Conservation (phyloP, 92 coral and sea anemone species). For the Actinostola sp. region DNA sequence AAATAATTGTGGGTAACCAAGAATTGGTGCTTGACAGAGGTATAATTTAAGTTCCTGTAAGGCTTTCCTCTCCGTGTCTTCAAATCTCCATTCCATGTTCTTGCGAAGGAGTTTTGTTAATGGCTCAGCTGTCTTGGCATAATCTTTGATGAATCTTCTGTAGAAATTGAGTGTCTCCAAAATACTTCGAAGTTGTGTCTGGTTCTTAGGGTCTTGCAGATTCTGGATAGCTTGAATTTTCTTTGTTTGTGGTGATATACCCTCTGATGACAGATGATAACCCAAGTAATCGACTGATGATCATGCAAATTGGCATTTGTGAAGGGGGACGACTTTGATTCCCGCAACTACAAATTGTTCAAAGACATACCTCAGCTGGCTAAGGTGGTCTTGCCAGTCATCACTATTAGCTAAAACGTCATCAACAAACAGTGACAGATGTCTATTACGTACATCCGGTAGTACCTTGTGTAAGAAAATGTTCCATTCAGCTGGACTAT, state of each 20-base stretch:
- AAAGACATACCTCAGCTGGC: slow-evolving; percentile 11
- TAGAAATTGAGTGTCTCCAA: slow-evolving; percentile 14
- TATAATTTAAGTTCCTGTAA: slow-evolving; percentile 3
- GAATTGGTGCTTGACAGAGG: slow-evolving; percentile 28
- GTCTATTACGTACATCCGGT: slow-evolving; percentile 15
- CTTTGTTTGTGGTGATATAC: slow-evolving; percentile 30
- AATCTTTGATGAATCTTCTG: slow-evolving; percentile 17
- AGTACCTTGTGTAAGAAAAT: slow-evolving; percentile 14
- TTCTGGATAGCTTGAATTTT: slow-evolving; percentile 9
- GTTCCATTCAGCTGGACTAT: slow-evolving; percentile 23
- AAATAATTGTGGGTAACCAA: slow-evolving; percentile 17
- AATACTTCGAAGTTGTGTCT: slow-evolving; percentile 14
- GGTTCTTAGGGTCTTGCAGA: slow-evolving; percentile 8
- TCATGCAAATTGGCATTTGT: slow-evolving; percentile 12
- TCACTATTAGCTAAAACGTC: slow-evolving; percentile 14
- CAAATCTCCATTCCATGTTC: slow-evolving; percentile 14
- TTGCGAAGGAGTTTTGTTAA: slow-evolving; percentile 16
- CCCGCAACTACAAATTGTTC: neutral
- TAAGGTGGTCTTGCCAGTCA: slow-evolving; percentile 5
- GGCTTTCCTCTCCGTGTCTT: neutral
- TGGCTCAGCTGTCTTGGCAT: slow-evolving; percentile 29
- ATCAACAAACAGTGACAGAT: slow-evolving; percentile 28
- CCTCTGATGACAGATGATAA: slow-evolving; percentile 21
- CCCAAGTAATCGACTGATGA: slow-evolving; percentile 3
- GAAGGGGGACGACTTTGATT: neutral